These are phyloP conservation scores for Nowickia ferox DNA, from an alignment of 2,888 invertebrate genomes.

Conservation along the genomic window DNA sequence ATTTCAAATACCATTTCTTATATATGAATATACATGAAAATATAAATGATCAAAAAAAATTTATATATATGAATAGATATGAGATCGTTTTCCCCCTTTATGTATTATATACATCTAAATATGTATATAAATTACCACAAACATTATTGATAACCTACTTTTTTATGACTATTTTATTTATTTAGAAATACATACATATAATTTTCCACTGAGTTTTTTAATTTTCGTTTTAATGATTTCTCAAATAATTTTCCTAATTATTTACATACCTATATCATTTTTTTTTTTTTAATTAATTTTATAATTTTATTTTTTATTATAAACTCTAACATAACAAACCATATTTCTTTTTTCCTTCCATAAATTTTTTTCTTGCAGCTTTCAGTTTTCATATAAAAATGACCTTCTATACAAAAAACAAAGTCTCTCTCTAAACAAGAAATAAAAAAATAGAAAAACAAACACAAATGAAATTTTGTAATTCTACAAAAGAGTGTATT, in stretches of 20 bases:
- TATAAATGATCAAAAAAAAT: constrained; percentile 30
- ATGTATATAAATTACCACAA: constrained; percentile 22
- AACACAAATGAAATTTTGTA: constrained; percentile 41
- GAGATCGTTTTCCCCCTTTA: constrained; percentile 24
- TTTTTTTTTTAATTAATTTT: constrained; percentile 25
- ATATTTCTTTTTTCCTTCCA: constrained; percentile 71
- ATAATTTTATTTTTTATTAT: constrained; percentile 53
- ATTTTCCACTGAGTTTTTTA: constrained; percentile 30
- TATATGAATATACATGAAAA: constrained; percentile 37
- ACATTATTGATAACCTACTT: constrained; percentile 49
- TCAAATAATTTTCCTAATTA: constrained; percentile 5
- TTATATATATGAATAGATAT: constrained; percentile 19
- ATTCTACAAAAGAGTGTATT: constrained; percentile 58
- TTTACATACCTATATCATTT: constrained; percentile 13
- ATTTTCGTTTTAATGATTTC: constrained; percentile 23
- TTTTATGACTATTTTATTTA: constrained; percentile 38
- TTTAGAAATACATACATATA: constrained; percentile 37
- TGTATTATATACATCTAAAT: constrained; percentile 25
- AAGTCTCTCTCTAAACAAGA: constrained; percentile 61
- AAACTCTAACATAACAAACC: constrained; percentile 69
- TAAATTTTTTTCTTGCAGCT: constrained; percentile 70
- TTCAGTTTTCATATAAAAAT: constrained; percentile 67
- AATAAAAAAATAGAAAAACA: constrained; percentile 23
- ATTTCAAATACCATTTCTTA: constrained; percentile 51
- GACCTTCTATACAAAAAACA: constrained; percentile 61